phyloP scores from a whole-genome alignment of 2,797 vertebrate species.

The Forpus xanthops region DNA sequence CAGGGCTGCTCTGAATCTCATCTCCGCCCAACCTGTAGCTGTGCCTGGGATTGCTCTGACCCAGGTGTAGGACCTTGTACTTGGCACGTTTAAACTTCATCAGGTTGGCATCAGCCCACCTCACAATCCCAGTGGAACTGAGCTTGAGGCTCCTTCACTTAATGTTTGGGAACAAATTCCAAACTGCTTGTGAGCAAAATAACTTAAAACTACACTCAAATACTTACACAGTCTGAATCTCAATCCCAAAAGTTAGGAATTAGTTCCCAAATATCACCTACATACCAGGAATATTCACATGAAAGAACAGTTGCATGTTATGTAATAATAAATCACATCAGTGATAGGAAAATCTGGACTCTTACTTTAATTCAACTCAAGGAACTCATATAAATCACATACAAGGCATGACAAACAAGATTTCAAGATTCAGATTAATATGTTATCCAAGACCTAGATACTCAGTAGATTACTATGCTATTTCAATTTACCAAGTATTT shows the following conservation, averaged over 20 bases:
- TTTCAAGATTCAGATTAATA: not conserved
- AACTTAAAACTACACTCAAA: not conserved
- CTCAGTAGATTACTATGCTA: not conserved
- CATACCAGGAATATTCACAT: not conserved
- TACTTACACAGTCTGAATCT: not conserved
- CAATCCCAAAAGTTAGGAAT: not conserved
- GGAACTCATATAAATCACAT: not conserved
- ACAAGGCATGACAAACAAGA: not conserved
- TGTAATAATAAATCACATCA: not conserved
- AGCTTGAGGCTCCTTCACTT: not conserved
- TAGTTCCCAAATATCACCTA: not conserved
- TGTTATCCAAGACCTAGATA: not conserved
- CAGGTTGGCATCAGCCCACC: no score
- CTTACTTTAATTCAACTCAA: not conserved
- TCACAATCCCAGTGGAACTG: not conserved
- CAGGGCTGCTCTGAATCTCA: no score
- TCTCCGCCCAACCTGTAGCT: no score
- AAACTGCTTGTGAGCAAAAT: not conserved
- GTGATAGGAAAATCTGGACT: not conserved
- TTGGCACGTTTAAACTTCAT: no score
- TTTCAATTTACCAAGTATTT: not conserved
- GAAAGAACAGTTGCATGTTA: not conserved
- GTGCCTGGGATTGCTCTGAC: no score
- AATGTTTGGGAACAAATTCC: not conserved
- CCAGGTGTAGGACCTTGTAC: no score